Base-by-base conservation (phyloP, 2,888 invertebrate species). In the Caenorhabditis afra region DNA sequence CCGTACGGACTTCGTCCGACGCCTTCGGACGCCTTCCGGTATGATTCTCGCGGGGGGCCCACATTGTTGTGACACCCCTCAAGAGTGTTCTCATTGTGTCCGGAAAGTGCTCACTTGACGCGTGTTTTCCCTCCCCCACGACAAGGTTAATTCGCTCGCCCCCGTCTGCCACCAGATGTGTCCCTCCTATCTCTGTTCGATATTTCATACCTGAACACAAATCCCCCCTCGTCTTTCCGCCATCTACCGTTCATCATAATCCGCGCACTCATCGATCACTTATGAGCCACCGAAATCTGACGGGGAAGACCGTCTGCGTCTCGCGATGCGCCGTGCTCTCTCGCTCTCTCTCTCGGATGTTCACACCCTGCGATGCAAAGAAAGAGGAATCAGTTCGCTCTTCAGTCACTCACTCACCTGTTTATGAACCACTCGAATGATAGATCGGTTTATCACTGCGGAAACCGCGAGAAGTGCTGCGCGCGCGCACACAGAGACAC, bases 401-500 rank as follows among this genome's bases (percentile, higher is more conserved):
- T 50, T 68, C 59, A 52, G 41, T 14, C 41, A 3, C 2, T 59
- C 59, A 68, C 45, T 23, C 70, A 70, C 70, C 70, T 70, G 70
- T 70, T 70, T 70, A 70, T 61, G 45, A 71, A 73, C 73, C 73
- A 73, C 73, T 73, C 58, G 64, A 61, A 73, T 64, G 64, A 73
- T 73, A 57, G 64, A 64, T 64, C 64, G 64, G 71, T 62, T 71
- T 71, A 71, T 71, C 64, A 73, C 64, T 64, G 35, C 73, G 73
- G 53, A 45, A 58, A 37, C 23, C 45, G 55, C 12, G 55, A 50
- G 41, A n/a, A 44, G 53, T 41, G 37, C 59, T n/a, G n/a, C n/a
- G n/a, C n/a, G n/a, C n/a, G n/a, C n/a, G n/a, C n/a, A n/a, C n/a
- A n/a, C n/a, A n/a, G n/a, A n/a, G n/a, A n/a, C n/a, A 16, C 50